Evolutionary conservation across 2,888 invertebrate species (phyloP).

Genomic region (Bunonema sp.): DNA sequence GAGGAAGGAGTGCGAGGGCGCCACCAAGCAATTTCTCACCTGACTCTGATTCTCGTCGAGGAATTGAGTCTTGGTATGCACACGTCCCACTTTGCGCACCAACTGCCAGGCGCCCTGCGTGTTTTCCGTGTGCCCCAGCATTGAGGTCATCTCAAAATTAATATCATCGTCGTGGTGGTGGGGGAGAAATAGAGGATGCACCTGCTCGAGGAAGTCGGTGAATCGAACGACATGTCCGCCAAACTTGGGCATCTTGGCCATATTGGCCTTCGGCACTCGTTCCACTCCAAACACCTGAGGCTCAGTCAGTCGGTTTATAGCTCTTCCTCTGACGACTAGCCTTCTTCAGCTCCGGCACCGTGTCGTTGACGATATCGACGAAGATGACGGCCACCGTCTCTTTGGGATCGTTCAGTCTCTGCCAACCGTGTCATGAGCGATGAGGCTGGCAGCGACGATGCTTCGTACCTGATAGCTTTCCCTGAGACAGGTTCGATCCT

Average conservation of each 20-base stretch:
- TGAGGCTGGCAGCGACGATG: not conserved
- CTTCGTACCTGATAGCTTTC: constrained; percentile 29
- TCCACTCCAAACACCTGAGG: constrained; percentile 38
- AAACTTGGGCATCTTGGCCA: constrained; percentile 41
- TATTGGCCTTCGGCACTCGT: constrained; percentile 31
- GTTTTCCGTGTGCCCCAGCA: constrained; percentile 41
- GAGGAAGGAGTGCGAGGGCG: too few species aligned
- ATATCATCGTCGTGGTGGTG: not conserved
- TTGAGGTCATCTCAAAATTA: constrained; percentile 26
- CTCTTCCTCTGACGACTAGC: too few species aligned
- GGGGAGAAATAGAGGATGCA: constrained; percentile 2
- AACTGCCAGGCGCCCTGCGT: constrained; percentile 41
- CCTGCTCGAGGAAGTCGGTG: constrained; percentile 38
- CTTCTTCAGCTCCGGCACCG: constrained; percentile 34
- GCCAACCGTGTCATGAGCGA: constrained; percentile 7
- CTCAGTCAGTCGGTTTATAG: not conserved
- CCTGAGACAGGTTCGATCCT: constrained; percentile 31
- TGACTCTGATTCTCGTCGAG: constrained; percentile 38
- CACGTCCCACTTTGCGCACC: constrained; percentile 35
- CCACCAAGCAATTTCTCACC: not conserved
- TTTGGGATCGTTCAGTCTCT: constrained; percentile 35
- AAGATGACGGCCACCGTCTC: constrained; percentile 37
- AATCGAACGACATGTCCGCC: constrained; percentile 38
- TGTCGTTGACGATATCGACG: constrained; percentile 35
- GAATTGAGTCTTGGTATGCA: constrained; percentile 20